Conservation (phyloP, 2,113 vertebrate genomes). For the Hystrix brachyura region DNA sequence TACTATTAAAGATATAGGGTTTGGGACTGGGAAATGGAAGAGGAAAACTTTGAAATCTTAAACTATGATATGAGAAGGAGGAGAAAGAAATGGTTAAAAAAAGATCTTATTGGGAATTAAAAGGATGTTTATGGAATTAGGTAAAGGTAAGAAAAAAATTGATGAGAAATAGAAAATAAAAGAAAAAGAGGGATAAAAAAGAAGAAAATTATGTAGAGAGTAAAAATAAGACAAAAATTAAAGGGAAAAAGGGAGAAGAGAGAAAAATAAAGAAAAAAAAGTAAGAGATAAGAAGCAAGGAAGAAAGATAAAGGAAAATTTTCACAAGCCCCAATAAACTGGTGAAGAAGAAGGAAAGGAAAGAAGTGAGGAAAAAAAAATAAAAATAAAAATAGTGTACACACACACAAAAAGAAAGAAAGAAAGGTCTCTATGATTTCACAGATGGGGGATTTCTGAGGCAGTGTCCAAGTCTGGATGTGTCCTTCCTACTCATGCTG, state of each 20-base stretch:
- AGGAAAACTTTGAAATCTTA: neutral
- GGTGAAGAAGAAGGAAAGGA: neutral
- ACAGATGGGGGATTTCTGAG: neutral
- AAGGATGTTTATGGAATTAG: neutral
- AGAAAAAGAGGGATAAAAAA: neutral
- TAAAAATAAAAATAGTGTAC: neutral
- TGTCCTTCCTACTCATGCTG: too few species aligned
- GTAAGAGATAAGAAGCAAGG: neutral
- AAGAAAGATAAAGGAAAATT: neutral
- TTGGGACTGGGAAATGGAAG: neutral
- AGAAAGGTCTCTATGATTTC: neutral
- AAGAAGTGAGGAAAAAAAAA: neutral
- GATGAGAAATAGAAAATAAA: neutral
- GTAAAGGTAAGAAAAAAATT: neutral
- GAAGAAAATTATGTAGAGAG: neutral
- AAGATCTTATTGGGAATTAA: neutral
- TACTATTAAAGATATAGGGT: neutral
- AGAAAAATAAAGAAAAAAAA: neutral
- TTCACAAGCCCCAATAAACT: neutral
- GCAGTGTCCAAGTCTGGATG: neutral
- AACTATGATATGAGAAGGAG: neutral
- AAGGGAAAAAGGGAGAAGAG: neutral
- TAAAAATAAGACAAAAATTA: neutral
- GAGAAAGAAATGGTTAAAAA: neutral
- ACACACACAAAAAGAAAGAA: neutral